Conservation (phyloP, 2,113 vertebrate species). For the Hippocampus zosterae region DNA sequence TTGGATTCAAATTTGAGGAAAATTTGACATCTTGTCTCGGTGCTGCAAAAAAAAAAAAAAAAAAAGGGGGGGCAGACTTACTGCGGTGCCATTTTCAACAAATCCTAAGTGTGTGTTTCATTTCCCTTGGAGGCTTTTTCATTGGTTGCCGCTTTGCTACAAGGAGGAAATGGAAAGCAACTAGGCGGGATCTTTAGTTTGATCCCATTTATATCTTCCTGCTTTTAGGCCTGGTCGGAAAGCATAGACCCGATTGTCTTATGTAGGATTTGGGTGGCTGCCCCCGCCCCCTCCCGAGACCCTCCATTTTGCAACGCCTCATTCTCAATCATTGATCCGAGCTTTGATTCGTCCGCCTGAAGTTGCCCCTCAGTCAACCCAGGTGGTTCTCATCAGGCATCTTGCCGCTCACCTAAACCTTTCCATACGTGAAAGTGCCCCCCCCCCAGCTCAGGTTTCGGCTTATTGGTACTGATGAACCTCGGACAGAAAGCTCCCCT, state of each 20-base stretch:
- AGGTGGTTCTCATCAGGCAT: conserved; percentile 72
- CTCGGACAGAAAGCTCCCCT: conserved; percentile 27
- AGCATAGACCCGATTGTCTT: neutral
- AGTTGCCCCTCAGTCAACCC: conserved; percentile 46
- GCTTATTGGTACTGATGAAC: conserved; percentile 36
- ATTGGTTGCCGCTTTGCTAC: conserved; percentile 28
- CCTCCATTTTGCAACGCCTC: conserved; percentile 41
- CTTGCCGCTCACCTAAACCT: conserved; percentile 65
- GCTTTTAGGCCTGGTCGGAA: conserved; percentile 28
- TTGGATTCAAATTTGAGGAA: neutral
- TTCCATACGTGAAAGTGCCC: conserved; percentile 58
- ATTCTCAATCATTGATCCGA: conserved; percentile 35
- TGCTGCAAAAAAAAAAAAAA: conserved; percentile 9
- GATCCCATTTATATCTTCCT: conserved; percentile 14
- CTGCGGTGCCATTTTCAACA: conserved; percentile 26
- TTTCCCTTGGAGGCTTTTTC: conserved; percentile 54
- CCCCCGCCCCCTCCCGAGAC: too few relatives aligned
- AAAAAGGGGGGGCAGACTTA: conserved; percentile 11
- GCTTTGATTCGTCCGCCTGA: conserved; percentile 57
- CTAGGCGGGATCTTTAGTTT: conserved; percentile 2
- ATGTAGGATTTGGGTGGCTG: neutral
- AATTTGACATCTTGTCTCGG: conserved; percentile 3
- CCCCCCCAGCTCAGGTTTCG: conserved; percentile 54
- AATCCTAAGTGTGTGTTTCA: conserved; percentile 62
- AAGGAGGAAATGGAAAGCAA: conserved; percentile 58